Evolutionary conservation across 2,888 invertebrate species (phyloP), one percentile per base, ranked within the genome.

Genomic region (Clistopyga incitator): DNA sequence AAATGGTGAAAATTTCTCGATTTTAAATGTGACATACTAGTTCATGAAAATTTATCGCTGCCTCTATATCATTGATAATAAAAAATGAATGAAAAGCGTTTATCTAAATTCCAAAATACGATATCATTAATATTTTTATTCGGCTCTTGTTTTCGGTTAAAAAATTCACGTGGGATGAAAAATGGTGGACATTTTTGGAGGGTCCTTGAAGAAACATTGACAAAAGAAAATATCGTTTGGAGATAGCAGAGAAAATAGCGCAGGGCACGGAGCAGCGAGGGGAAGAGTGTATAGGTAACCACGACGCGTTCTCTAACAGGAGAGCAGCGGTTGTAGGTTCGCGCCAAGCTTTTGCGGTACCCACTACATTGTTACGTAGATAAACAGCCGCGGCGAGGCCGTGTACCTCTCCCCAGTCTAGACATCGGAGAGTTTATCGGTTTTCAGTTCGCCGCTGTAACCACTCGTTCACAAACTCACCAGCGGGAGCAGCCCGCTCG

Each of bases 391-490:
- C 78, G 68, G 83, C 75, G 65, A 42, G 67, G 54, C 79, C 75
- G 52, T 76, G 42, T 23, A 42, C 61, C 38, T 54, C 78, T 50
- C 54, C 45, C 70, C 34, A 71, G 84, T 88, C 88, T 88, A 87
- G 88, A 88, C 88, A 84, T 87, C 84, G 88, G 67, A 68, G 80
- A 85, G 86, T 88, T 88, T 88, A 88, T 88, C 88, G 88, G 88
- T 86, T 87, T 87, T 85, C 87, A 84, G 85, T 87, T 87, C 85
- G 81, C 80, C 65, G 74, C 75, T 29, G 68, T 61, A 75, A 81
- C 68, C 79, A 47, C 65, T 68, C 68, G 29, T 34, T 74, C 67
- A 38, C 59, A 59, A 68, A 25, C 59, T 45, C 74, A 20, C 38
- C 74, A 59, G 42, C 38, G 67, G 45, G 77, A 54, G 56, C 56